Base-by-base conservation (phyloP, 1,140 invertebrate species). In the Drosophila dunni region DNA sequence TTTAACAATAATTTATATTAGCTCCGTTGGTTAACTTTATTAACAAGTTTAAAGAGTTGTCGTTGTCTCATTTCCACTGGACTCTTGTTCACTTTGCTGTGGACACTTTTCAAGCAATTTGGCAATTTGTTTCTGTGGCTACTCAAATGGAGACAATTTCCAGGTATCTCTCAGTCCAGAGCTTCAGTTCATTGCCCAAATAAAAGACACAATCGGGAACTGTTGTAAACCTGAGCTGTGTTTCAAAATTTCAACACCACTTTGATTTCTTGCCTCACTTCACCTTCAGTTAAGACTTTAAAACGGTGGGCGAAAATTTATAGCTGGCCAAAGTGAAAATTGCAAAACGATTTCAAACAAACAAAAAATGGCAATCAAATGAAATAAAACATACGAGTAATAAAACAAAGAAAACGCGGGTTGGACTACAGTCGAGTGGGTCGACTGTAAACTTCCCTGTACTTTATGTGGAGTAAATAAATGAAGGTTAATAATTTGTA, bases 321-420 rank as follows among this genome's bases (percentile, higher is more conserved):
- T 81, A 44, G 61, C 61, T 46, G 62, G 75, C 64, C 63, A 65
- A 75, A 83, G 66, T 83, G 80, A 75, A 77, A 75, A 78, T 78
- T 74, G 64, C 45, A 64, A 58, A 78, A 58, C 57, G 29, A 75
- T 68, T 78, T 62, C 48, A 45, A 46, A 17, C 60, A 68, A 75
- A 78, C 57, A 58, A 69, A 64, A 58, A 46, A 38, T 56, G 34
- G 10, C 51, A 63, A 53, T 34, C 17, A 60, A 50, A 60, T 36
- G 38, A 53, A 68, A 53, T 17, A 44, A 50, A 29, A 13, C 73
- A 65, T 69, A 64, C 67, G 69, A 58, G 24, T 29, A 60, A 29
- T 46, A 36, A 11, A 20, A 20, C 17, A 5, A 34, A 20, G 9
- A 62, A 38, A 36, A 61, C 7, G 2, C 8, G 10, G 7, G 10